These are phyloP conservation scores for Willowsia nigromaculata DNA, from an alignment of 2,888 invertebrate species.

Conservation along the genomic window DNA sequence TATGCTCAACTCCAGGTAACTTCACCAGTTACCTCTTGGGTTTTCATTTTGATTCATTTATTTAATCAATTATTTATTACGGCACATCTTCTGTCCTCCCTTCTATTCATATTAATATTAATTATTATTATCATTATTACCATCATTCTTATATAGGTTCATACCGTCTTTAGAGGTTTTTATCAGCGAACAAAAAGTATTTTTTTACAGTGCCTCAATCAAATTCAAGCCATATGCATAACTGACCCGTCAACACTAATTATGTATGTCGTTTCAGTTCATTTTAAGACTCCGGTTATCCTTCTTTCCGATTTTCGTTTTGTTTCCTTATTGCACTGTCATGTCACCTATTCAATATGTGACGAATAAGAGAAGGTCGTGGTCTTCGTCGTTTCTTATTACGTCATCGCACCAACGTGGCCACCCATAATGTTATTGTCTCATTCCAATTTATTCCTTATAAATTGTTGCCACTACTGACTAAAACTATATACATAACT, in stretches of 20 bases:
- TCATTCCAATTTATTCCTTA: no score
- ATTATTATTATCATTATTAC: background rate
- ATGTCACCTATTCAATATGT: no score
- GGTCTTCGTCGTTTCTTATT: no score
- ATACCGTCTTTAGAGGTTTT: background rate
- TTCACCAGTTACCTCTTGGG: background rate
- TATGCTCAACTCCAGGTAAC: slow-evolving; percentile 79
- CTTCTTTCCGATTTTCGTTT: background rate
- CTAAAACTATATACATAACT: no score
- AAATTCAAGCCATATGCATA: background rate
- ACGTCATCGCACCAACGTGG: no score
- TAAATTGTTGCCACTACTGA: no score
- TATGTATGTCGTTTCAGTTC: background rate
- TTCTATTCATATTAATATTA: background rate
- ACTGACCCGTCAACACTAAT: background rate
- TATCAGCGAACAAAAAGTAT: background rate
- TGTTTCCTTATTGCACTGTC: background rate
- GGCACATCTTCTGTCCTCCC: background rate
- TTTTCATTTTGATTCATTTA: background rate
- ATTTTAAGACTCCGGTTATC: background rate
- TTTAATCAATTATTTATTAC: background rate
- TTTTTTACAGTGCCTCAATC: background rate
- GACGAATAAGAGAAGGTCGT: no score
- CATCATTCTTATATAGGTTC: background rate
- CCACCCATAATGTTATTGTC: no score